Conservation (phyloP, 2,888 invertebrate species). For the Acleris holmiana region DNA sequence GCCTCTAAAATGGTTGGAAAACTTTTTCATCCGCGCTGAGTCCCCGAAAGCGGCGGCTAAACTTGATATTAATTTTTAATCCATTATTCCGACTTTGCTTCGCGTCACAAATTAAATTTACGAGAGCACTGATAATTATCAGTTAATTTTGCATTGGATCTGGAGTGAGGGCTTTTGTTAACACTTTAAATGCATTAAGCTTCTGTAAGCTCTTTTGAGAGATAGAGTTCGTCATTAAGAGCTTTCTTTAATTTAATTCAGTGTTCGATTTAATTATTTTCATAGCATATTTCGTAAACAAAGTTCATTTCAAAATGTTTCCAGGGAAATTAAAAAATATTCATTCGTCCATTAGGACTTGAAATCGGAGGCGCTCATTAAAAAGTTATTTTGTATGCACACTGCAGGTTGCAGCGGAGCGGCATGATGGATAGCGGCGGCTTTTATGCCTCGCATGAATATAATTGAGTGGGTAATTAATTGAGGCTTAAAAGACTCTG, state of each 20-base stretch:
- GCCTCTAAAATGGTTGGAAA: slow-evolving; percentile 35
- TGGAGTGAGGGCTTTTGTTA: slow-evolving; percentile 49
- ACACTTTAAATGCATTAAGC: slow-evolving; percentile 42
- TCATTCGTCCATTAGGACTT: slow-evolving; percentile 26
- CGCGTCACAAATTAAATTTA: slow-evolving; percentile 66
- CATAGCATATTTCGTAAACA: too few species aligned
- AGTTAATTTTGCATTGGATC: slow-evolving; percentile 55
- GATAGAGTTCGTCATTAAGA: background rate
- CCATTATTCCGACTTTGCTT: slow-evolving; percentile 68
- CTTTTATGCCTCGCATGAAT: slow-evolving; percentile 48
- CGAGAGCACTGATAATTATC: slow-evolving; percentile 59
- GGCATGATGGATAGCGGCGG: slow-evolving; percentile 52
- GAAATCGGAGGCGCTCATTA: slow-evolving; percentile 31
- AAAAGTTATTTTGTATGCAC: slow-evolving; percentile 38
- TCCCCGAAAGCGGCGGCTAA: slow-evolving; percentile 60
- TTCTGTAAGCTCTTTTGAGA: slow-evolving; percentile 5
- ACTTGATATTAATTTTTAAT: slow-evolving; percentile 79
- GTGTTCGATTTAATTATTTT: too few species aligned
- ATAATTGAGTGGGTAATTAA: slow-evolving; percentile 55
- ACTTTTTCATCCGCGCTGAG: slow-evolving; percentile 55
- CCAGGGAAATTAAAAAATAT: background rate
- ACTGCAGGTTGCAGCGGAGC: slow-evolving; percentile 41
- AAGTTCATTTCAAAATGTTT: too few species aligned
- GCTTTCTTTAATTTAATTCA: background rate
- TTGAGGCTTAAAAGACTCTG: slow-evolving; percentile 31